phyloP scores from a whole-genome alignment of 2,888 invertebrate species.

The Muschampia plurimacula region DNA sequence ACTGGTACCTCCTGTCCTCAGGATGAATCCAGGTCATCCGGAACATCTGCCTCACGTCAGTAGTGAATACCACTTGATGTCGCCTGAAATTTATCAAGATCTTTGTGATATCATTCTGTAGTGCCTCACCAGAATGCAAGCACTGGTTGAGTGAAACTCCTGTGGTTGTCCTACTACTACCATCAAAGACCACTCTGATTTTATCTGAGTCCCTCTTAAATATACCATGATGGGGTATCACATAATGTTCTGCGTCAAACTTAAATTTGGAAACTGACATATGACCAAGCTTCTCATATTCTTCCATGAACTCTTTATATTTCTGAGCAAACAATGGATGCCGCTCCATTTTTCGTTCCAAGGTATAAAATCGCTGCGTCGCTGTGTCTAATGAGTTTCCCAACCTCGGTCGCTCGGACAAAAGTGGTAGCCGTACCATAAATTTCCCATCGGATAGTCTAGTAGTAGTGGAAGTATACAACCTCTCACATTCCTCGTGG shows the following conservation, averaged over 20 bases:
- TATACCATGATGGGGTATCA: constrained; percentile 21
- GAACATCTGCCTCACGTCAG: constrained; percentile 37
- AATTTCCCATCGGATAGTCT: constrained; percentile 1
- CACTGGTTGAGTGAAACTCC: constrained; percentile 36
- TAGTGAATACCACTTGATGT: constrained; percentile 34
- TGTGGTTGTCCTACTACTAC: constrained; percentile 21
- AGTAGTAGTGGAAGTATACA: not conserved
- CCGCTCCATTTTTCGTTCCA: constrained; percentile 14
- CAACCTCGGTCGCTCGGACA: constrained; percentile 3
- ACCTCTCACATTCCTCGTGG: constrained; percentile 19
- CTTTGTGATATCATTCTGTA: constrained; percentile 35
- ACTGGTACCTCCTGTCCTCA: constrained; percentile 32
- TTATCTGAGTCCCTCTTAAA: constrained; percentile 26
- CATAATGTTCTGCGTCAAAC: constrained; percentile 17
- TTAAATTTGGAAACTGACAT: constrained; percentile 7
- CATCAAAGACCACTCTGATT: constrained; percentile 40
- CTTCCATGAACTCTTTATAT: constrained; percentile 21
- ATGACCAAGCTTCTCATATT: constrained; percentile 21
- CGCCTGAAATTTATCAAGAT: constrained; percentile 32
- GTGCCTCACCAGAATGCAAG: constrained; percentile 31
- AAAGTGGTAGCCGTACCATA: constrained; percentile 4
- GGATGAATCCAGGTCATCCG: constrained; percentile 32
- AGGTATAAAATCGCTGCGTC: constrained; percentile 5
- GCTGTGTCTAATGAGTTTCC: not conserved
- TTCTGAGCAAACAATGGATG: constrained; percentile 16